Percentiles rank a stretch among this genome's conserved stretches.
These are phyloP conservation scores for Taxidea taxus DNA, from an alignment of 2,113 vertebrate genomes.

Conservation along the genomic window DNA sequence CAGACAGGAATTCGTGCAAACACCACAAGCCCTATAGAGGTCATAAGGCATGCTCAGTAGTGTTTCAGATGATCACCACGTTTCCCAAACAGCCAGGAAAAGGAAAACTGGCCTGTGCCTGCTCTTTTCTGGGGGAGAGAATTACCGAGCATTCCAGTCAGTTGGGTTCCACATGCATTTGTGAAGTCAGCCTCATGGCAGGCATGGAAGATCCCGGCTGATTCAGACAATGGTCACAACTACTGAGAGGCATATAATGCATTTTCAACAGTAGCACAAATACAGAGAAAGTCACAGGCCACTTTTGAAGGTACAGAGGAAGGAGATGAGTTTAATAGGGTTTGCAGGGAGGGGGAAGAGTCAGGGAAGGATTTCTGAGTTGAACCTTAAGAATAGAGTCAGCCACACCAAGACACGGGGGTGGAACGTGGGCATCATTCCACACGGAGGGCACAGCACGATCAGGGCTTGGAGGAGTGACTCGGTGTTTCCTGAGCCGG, in stretches of 20 bases:
- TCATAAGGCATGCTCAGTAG: too few relatives aligned
- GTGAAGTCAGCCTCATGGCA: slow-evolving; percentile 3
- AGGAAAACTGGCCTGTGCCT: slow-evolving; percentile 1
- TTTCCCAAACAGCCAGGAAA: slow-evolving; percentile 30
- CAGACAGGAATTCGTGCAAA: neutral
- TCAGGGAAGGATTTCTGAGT: neutral
- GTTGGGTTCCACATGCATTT: neutral
- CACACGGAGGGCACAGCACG: too few relatives aligned
- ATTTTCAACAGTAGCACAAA: neutral
- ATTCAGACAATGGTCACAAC: neutral
- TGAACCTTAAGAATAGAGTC: neutral
- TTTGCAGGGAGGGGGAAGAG: neutral
- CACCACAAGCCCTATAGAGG: neutral
- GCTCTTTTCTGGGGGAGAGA: neutral
- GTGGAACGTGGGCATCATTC: neutral
- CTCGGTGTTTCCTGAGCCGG: neutral
- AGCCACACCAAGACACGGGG: neutral
- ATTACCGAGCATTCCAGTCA: neutral
- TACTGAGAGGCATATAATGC: neutral
- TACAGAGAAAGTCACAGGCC: neutral
- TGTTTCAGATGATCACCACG: slow-evolving; percentile 36
- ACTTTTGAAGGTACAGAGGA: neutral
- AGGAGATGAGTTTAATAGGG: neutral
- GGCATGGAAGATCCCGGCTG: neutral
- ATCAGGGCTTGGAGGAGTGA: neutral